phyloP scores from a whole-genome alignment of 2,797 vertebrate genomes.

The Malurus splendens region DNA sequence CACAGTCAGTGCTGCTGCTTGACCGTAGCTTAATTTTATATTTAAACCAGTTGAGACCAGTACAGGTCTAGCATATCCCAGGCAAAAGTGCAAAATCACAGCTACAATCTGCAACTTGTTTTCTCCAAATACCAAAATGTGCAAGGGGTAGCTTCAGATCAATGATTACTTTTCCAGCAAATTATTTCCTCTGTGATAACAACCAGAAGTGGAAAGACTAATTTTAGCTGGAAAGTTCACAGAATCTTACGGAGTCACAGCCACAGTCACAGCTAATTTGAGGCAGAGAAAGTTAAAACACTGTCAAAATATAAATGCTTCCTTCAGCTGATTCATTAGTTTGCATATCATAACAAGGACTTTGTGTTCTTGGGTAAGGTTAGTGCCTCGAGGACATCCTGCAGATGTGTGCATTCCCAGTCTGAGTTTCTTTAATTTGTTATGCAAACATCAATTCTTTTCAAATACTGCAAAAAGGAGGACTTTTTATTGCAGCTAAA shows the following conservation, averaged over 20 bases:
- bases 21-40: background rate
- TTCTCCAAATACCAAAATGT: background rate
- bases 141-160: background rate
- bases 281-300: conserved; percentile 20
- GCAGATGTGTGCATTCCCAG: background rate
- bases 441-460: conserved; percentile 42
- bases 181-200: conserved; percentile 25
- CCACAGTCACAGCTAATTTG: conserved; percentile 16
- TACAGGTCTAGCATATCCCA: background rate
- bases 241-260: background rate
- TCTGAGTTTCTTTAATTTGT: conserved; percentile 33
- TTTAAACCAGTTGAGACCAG: background rate
- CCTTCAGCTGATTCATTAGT: conserved; percentile 5
- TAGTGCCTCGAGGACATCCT: conserved; percentile 18
- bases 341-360: conserved; percentile 18
- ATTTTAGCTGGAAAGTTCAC: conserved; percentile 35
- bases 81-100: background rate
- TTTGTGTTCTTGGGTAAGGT: conserved; percentile 16
- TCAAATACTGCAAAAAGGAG: conserved; percentile 21
- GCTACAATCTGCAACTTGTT: background rate
- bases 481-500: background rate
- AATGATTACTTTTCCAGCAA: conserved; percentile 15
- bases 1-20: background rate
- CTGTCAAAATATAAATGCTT: conserved; percentile 39
- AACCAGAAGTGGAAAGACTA: background rate